Evolutionary conservation across 2,888 invertebrate genomes (phyloP).

Genomic region (Apoda limacodes): DNA sequence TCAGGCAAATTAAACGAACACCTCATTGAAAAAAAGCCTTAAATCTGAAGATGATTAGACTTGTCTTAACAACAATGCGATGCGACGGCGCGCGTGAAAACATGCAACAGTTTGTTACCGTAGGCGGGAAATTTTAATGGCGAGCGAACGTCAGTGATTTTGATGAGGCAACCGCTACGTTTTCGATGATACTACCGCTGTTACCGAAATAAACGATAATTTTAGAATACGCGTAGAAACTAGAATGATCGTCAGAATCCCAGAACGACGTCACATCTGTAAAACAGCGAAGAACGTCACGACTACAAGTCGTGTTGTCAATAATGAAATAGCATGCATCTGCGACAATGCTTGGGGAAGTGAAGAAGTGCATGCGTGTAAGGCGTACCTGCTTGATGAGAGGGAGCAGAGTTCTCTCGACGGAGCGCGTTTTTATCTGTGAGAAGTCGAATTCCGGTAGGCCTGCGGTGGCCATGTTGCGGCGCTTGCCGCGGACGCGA

Average conservation of each 20-base stretch:
- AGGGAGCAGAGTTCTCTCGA: slow-evolving; percentile 93
- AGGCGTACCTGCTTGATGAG: slow-evolving; percentile 90
- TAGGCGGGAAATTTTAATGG: slow-evolving; percentile 54
- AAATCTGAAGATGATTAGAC: too few relatives aligned
- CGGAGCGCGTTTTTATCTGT: slow-evolving; percentile 93
- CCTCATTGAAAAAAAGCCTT: too few relatives aligned
- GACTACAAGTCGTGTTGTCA: neutral
- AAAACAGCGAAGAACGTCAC: slow-evolving; percentile 19
- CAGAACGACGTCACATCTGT: slow-evolving; percentile 43
- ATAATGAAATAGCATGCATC: too few relatives aligned
- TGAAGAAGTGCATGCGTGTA: slow-evolving; percentile 26
- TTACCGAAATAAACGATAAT: slow-evolving; percentile 48
- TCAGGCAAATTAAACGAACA: too few relatives aligned
- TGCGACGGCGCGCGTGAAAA: slow-evolving; percentile 48
- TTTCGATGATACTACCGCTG: slow-evolving; percentile 35
- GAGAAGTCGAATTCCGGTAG: slow-evolving; percentile 70
- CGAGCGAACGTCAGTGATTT: slow-evolving; percentile 35
- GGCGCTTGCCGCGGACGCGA: slow-evolving; percentile 61
- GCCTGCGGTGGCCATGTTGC: slow-evolving; percentile 73
- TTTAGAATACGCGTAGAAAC: slow-evolving; percentile 48
- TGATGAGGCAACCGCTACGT: slow-evolving; percentile 23
- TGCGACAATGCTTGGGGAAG: slow-evolving; percentile 16
- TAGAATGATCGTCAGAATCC: slow-evolving; percentile 36
- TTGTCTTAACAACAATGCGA: too few relatives aligned
- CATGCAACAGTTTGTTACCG: slow-evolving; percentile 58